Conservation (phyloP, 2,113 vertebrate genomes). For the Corvus cornix region DNA sequence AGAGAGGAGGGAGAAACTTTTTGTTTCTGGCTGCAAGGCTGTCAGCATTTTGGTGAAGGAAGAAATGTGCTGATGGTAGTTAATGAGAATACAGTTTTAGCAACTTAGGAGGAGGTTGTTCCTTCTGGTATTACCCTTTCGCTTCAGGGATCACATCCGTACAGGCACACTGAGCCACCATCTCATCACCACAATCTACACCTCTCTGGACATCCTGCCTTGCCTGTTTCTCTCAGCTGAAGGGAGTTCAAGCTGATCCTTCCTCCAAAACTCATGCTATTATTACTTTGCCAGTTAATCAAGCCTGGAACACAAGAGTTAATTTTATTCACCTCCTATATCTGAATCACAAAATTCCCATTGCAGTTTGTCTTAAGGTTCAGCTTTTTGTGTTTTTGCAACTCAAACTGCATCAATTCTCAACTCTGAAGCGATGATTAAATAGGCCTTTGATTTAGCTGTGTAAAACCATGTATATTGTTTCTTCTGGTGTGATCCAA, state of each 20-base stretch:
- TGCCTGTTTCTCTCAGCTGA: background rate
- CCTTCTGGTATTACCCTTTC: background rate
- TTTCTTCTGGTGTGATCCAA: background rate
- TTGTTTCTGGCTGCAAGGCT: background rate
- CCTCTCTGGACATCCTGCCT: background rate
- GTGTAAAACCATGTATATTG: background rate
- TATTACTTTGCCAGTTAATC: background rate
- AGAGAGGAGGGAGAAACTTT: background rate
- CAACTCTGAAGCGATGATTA: background rate
- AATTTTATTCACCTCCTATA: background rate
- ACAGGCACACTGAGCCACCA: background rate
- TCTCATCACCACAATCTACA: background rate
- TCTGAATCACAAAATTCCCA: background rate
- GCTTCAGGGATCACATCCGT: accelerated
- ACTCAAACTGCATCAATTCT: background rate
- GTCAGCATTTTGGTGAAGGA: background rate
- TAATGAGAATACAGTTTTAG: background rate
- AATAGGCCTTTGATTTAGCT: background rate
- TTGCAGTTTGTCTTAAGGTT: background rate
- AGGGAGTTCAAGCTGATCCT: background rate
- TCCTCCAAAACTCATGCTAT: background rate
- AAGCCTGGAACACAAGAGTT: background rate
- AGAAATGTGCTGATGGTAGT: background rate
- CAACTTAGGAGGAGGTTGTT: background rate
- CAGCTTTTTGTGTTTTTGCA: background rate